Evolutionary conservation across 1,140 invertebrate species (phyloP).

Genomic region (Drosophila bifasciata): DNA sequence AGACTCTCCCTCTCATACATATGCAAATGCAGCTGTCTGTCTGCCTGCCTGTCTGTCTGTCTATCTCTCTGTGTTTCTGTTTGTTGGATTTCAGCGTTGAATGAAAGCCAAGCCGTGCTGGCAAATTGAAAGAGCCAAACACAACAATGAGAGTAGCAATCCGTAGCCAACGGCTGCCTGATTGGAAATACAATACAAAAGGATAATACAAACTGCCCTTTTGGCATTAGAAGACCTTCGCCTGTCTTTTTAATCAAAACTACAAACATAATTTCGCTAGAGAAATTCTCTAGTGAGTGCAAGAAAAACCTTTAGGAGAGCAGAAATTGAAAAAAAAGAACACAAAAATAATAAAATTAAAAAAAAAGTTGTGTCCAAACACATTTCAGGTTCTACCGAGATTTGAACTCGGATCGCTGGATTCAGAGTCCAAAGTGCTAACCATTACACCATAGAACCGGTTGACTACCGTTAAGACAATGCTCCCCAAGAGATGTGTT

Average conservation of each 20-base stretch:
- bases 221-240: too few relatives aligned
- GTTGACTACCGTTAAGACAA: conserved; percentile 2
- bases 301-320: neutral
- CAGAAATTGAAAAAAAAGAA: neutral
- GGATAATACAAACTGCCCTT: neutral
- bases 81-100: conserved; percentile 28
- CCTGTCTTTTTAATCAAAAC: too few relatives aligned
- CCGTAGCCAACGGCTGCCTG: conserved; percentile 22
- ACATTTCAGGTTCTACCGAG: conserved; percentile 91
- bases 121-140: conserved; percentile 47
- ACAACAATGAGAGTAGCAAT: conserved; percentile 8
- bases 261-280: neutral
- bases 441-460: conserved; percentile 94
- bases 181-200: conserved; percentile 23
- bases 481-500: neutral
- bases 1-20: conserved; percentile 50
- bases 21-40: conserved; percentile 63
- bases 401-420: conserved; percentile 95
- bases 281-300: neutral
- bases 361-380: neutral
- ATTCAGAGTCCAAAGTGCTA: conserved; percentile 96
- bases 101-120: conserved; percentile 23
- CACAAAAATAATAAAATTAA: neutral
- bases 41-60: conserved; percentile 15
- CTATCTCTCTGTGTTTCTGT: conserved; percentile 18